A percentile compares a stretch with the other conserved stretches of the same genome.
These are phyloP conservation scores for Boloria euphrosyne DNA, from an alignment of 2,888 invertebrate genomes.

Conservation along the genomic window DNA sequence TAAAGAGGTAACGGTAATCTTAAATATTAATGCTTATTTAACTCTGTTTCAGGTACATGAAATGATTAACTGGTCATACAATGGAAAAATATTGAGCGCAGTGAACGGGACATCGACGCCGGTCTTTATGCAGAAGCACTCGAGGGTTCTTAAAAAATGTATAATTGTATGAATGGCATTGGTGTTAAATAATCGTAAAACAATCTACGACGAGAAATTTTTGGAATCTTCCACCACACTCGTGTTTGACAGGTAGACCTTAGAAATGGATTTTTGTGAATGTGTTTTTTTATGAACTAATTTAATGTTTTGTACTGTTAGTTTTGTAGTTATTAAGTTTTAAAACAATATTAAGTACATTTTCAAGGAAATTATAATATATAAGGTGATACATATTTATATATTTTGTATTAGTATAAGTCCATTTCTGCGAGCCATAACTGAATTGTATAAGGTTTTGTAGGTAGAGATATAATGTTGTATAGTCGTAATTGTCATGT, in stretches of 20 bases:
- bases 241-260: background rate
- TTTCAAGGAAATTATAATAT: too few relatives aligned
- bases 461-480: too few relatives aligned
- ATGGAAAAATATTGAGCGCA: conserved; percentile 9
- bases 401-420: too few relatives aligned
- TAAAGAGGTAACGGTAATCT: background rate
- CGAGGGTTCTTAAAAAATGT: background rate
- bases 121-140: conserved; percentile 4
- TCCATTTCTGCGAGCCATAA: too few relatives aligned
- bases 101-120: conserved; percentile 16
- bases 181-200: background rate
- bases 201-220: background rate
- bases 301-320: background rate
- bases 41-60: conserved; percentile 26
- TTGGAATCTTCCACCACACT: background rate
- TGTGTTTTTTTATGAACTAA: background rate
- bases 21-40: background rate
- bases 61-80: conserved; percentile 14
- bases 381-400: too few relatives aligned
- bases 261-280: background rate
- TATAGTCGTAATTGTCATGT: too few relatives aligned
- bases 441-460: too few relatives aligned
- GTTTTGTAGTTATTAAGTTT: background rate
- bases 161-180: conserved; percentile 8
- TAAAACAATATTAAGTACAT: too few relatives aligned